These are phyloP conservation scores for Acestrorhynchus altus DNA, from an alignment of 2,797 vertebrate genomes.

Conservation along the genomic window DNA sequence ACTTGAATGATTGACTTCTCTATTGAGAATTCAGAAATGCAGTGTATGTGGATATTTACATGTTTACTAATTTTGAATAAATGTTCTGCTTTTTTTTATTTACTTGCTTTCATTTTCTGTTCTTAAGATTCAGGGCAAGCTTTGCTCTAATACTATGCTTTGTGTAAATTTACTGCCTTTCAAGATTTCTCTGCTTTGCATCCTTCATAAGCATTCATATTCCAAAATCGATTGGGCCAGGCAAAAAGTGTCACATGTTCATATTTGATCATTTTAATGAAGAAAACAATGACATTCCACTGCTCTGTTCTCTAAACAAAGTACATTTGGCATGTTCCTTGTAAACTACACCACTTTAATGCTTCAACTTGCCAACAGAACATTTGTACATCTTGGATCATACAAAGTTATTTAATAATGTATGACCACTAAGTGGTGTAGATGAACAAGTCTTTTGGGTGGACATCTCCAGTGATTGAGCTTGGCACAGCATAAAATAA, in stretches of 20 bases:
- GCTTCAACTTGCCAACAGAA: background rate
- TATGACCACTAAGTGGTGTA: background rate
- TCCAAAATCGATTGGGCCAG: too few relatives aligned
- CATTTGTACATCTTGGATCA: background rate
- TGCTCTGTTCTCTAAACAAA: background rate
- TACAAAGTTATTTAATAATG: background rate
- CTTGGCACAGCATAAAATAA: background rate
- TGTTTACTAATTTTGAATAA: slow-evolving; percentile 55
- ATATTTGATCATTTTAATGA: background rate
- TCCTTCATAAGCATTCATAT: too few relatives aligned
- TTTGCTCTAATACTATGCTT: background rate
- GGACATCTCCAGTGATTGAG: background rate
- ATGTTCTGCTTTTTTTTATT: slow-evolving; percentile 47
- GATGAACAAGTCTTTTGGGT: background rate
- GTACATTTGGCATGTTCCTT: background rate
- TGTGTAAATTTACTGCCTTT: too few relatives aligned
- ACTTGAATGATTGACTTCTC: slow-evolving; percentile 45
- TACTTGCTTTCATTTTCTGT: background rate
- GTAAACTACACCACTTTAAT: background rate
- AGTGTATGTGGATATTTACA: slow-evolving; percentile 42
- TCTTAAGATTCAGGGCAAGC: background rate
- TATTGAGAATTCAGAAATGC: slow-evolving; percentile 13
- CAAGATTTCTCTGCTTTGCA: too few relatives aligned
- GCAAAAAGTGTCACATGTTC: background rate
- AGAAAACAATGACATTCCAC: background rate